Base-by-base conservation (phyloP, 1,140 invertebrate genomes). In the Drosophila kurseongensis region DNA sequence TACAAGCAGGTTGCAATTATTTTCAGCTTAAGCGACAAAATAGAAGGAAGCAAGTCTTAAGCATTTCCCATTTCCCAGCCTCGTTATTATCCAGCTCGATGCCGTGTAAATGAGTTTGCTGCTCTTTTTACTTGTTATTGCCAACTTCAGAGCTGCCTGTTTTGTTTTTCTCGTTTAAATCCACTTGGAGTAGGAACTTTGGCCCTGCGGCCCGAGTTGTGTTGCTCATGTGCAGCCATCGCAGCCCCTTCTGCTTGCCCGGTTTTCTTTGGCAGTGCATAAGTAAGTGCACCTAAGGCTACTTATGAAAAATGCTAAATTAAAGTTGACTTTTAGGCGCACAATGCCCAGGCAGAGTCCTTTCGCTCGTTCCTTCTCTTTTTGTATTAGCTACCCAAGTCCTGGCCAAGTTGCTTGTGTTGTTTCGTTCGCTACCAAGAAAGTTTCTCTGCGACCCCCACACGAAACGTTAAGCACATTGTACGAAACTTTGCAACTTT, bases 11-110 rank as follows among this genome's bases (percentile, higher is more conserved):
- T 72, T 91, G 90, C 88, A 91, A 91, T 91, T 91, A 91, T 91
- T 91, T 91, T 91, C 90, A 91, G 90, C 90, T 91, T 91, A 91
- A 91, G 86, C 81, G 90, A 91, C 90, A 91, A 91, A 86, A 91
- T 86, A 75, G 85, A 91, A 91, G 90, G 82, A 91, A 91, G 85
- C 78, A 84, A 90, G 83, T 91, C 90, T 90, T 90, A 85, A 90
- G 88, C 80, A 90, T 89, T 91, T 77, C 47, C 61, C 63, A 58
- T 50, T 68, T 52, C 47, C 75, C 58, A 63, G 63, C 52, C 76
- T 82, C 61, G 78, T 78, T 89, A 72, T 82, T 89, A 75, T 76
- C 42, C 65, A 75, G 74, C 76, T 73, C 73, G 72, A 62, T 71
- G 65, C 56, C 66, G 69, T 74, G 69, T 75, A 78, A 72, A 75